These are phyloP conservation scores for Ectobius pallidus DNA, from an alignment of 2,888 invertebrate species.

Conservation along the genomic window DNA sequence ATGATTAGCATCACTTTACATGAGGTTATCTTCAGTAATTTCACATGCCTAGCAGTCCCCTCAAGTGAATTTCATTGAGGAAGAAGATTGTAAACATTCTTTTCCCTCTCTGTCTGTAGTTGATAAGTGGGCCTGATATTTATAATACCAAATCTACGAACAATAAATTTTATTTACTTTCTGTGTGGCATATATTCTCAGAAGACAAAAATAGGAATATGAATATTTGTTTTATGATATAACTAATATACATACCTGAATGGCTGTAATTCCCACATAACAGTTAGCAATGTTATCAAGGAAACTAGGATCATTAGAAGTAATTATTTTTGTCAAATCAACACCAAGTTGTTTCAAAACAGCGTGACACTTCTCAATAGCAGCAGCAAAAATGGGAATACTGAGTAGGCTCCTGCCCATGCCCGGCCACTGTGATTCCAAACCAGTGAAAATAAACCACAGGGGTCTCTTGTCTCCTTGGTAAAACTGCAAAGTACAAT, in stretches of 20 bases:
- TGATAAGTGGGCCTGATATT: too few species aligned
- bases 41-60: too few species aligned
- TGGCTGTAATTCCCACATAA: conserved; percentile 76
- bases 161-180: too few species aligned
- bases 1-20: too few species aligned
- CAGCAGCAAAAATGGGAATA: conserved; percentile 73
- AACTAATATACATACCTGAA: conserved; percentile 59
- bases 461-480: conserved; percentile 71
- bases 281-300: conserved; percentile 73
- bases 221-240: too few species aligned
- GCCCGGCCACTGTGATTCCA: conserved; percentile 88
- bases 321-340: conserved; percentile 68
- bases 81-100: too few species aligned
- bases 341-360: conserved; percentile 67
- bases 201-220: too few species aligned
- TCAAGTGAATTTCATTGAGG: too few species aligned
- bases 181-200: too few species aligned
- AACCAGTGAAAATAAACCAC: conserved; percentile 90
- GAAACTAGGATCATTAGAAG: conserved; percentile 63
- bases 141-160: too few species aligned
- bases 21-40: too few species aligned
- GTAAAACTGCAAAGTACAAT: conserved; percentile 57
- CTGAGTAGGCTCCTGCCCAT: conserved; percentile 81
- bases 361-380: conserved; percentile 70
- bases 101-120: too few species aligned